Percentiles rank a stretch among this genome's conserved stretches.
phyloP scores from a whole-genome alignment of 2,888 invertebrate genomes.

The Noctua fimbriata region DNA sequence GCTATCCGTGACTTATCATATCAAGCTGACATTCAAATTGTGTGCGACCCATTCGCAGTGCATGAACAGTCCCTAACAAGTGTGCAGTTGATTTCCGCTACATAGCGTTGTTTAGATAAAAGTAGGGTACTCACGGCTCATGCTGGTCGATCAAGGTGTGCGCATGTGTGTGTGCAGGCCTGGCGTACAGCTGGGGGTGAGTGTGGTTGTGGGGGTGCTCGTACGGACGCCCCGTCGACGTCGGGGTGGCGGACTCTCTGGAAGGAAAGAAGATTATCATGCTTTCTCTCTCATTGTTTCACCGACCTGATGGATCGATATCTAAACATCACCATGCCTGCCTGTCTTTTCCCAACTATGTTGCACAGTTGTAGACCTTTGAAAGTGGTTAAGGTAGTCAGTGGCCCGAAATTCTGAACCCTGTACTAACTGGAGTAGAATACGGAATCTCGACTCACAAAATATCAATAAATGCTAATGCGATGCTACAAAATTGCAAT shows the following conservation, averaged over 20 bases:
- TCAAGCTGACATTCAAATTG: too few relatives aligned
- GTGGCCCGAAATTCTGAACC: too few relatives aligned
- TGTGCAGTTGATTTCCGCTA: background rate
- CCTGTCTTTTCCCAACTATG: too few relatives aligned
- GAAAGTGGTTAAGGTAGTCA: too few relatives aligned
- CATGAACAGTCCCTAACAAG: too few relatives aligned
- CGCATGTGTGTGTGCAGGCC: slow-evolving; percentile 64
- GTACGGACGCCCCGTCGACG: slow-evolving; percentile 63
- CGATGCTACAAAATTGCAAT: too few relatives aligned
- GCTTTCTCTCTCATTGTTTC: background rate
- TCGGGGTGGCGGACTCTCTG: slow-evolving; percentile 64
- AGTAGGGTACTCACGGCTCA: slow-evolving; percentile 68
- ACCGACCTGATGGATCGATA: background rate
- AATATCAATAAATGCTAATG: too few relatives aligned
- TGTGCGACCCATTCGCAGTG: too few relatives aligned
- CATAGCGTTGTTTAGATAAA: background rate
- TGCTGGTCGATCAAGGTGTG: slow-evolving; percentile 69
- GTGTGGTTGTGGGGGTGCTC: slow-evolving; percentile 65
- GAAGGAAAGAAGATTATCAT: background rate
- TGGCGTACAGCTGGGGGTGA: slow-evolving; percentile 60
- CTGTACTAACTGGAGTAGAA: too few relatives aligned
- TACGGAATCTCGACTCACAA: too few relatives aligned
- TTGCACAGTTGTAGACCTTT: too few relatives aligned
- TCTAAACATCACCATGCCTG: background rate
- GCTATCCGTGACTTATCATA: too few relatives aligned